A percentile compares a stretch with the other conserved stretches of the same genome.
Conservation (phyloP, 2,113 vertebrate species). For the Artemisiospiza belli region DNA sequence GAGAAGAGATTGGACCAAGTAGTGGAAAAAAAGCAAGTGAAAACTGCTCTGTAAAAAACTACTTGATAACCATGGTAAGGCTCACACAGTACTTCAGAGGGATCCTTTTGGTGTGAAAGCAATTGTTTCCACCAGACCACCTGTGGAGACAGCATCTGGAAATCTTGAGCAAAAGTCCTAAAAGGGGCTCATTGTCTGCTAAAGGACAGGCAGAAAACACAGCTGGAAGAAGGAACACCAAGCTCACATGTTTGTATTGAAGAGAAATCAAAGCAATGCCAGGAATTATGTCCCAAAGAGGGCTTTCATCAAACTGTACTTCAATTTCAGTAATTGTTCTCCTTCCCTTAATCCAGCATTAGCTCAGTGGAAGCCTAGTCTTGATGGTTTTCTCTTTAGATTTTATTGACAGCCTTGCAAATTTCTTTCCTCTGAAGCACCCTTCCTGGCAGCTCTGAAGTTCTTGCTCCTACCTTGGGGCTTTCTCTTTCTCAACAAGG, state of each 20-base stretch:
- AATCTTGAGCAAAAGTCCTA: not conserved
- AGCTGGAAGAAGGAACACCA: not conserved
- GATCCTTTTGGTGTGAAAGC: not conserved
- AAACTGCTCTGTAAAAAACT: not conserved
- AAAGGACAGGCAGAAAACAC: not conserved
- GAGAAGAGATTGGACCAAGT: not conserved
- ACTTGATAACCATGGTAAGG: not conserved
- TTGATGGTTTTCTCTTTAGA: slow-evolving; percentile 36
- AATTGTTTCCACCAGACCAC: not conserved
- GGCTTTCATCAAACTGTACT: not conserved
- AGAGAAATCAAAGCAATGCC: slow-evolving; percentile 19
- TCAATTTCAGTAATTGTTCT: slow-evolving; percentile 20
- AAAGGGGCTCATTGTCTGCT: not conserved
- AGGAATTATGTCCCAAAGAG: not conserved
- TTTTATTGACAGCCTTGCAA: slow-evolving; percentile 55
- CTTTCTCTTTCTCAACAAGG: slow-evolving; percentile 20
- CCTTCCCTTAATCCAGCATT: not conserved
- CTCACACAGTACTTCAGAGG: not conserved
- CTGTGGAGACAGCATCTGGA: not conserved
- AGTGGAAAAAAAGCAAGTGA: not conserved
- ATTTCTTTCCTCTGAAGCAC: slow-evolving; percentile 51
- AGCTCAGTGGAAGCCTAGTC: not conserved
- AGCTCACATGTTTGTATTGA: not conserved
- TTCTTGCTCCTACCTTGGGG: slow-evolving; percentile 24
- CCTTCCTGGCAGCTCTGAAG: slow-evolving; percentile 37